phyloP scores from a whole-genome alignment of 2,113 vertebrate genomes.

The Sorex araneus region DNA sequence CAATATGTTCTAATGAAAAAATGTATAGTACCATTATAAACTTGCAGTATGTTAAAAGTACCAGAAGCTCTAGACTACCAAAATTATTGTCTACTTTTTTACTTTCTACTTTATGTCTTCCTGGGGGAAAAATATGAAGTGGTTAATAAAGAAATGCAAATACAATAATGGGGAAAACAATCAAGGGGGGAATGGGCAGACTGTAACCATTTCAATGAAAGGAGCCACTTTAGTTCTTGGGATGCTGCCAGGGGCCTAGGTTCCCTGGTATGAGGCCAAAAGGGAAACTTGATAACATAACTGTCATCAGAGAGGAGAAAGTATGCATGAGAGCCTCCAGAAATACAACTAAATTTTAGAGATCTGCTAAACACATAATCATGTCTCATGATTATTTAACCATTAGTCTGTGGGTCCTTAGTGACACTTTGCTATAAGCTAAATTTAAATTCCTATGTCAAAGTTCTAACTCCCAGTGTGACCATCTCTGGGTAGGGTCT shows the following conservation, averaged over 20 bases:
- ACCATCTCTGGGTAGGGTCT: not conserved
- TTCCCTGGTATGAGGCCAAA: not conserved
- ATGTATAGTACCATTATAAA: constrained; percentile 13
- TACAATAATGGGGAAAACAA: not conserved
- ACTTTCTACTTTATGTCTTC: constrained; percentile 36
- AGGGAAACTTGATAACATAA: constrained; percentile 31
- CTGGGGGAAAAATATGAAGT: not conserved
- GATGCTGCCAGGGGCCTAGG: not conserved
- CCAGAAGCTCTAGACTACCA: not conserved
- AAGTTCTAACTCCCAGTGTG: not conserved
- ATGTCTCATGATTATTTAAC: not conserved
- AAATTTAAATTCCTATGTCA: not conserved
- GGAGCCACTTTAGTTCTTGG: not conserved
- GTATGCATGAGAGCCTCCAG: not conserved
- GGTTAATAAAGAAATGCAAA: constrained; percentile 2
- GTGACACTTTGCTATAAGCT: constrained; percentile 13
- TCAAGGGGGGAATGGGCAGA: not conserved
- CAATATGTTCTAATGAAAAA: not conserved
- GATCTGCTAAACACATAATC: constrained; percentile 11
- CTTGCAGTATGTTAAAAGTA: constrained; percentile 32
- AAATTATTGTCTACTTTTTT: constrained; percentile 38
- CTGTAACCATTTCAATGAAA: not conserved
- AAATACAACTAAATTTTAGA: constrained; percentile 45
- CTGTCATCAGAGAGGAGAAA: constrained; percentile 27
- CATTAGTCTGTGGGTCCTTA: not conserved